These are phyloP conservation scores for Dascyllus trimaculatus DNA, from an alignment of 2,113 vertebrate genomes.

Conservation along the genomic window DNA sequence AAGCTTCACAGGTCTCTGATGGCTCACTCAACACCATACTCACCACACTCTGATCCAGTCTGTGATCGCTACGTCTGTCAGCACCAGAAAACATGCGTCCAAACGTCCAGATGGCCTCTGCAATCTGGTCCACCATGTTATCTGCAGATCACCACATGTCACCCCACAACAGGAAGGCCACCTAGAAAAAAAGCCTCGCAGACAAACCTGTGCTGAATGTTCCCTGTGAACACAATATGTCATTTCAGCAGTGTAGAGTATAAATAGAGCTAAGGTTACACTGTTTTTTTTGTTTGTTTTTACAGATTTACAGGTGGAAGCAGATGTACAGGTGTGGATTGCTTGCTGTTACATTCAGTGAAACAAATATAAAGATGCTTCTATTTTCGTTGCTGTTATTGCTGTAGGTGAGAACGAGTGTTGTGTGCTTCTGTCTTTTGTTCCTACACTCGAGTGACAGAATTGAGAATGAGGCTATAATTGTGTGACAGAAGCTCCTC, in stretches of 20 bases:
- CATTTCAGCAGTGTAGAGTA: background rate
- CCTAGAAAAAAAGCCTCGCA: background rate
- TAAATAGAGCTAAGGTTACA: background rate
- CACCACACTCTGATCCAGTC: conserved; percentile 48
- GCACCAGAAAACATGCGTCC: conserved; percentile 69
- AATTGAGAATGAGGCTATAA: conserved; percentile 39
- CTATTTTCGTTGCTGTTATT: background rate
- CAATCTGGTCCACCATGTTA: conserved; percentile 85
- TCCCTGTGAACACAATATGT: conserved; percentile 7
- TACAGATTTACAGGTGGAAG: conserved; percentile 1
- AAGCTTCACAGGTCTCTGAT: conserved; percentile 20
- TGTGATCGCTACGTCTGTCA: conserved; percentile 51
- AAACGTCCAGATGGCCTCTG: conserved; percentile 90
- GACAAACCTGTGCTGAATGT: conserved; percentile 6
- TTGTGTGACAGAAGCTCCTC: background rate
- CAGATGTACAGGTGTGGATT: background rate
- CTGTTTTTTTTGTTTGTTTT: background rate
- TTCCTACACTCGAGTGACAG: conserved; percentile 24
- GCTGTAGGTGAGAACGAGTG: background rate
- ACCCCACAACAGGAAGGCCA: conserved; percentile 38
- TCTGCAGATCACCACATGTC: conserved; percentile 81
- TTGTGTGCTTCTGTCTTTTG: conserved; percentile 11
- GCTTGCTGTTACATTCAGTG: background rate
- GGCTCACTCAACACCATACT: conserved; percentile 56
- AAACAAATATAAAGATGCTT: background rate